phyloP scores from a whole-genome alignment of 2,797 vertebrate species.

The Distichodus sexfasciatus region DNA sequence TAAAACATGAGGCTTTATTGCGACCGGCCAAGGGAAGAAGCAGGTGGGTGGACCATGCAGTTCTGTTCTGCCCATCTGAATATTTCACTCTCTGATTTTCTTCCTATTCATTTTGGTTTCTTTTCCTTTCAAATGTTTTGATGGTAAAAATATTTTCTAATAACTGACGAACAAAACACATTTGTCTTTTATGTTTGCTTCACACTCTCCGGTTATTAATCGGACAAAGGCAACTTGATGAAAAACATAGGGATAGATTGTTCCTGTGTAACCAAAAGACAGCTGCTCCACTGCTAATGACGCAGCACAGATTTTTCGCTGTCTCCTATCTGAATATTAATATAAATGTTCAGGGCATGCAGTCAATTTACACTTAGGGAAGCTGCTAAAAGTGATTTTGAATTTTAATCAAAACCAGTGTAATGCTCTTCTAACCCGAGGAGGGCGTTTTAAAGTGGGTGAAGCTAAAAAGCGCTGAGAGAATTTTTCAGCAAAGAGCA shows the following conservation, averaged over 20 bases:
- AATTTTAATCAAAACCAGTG: conserved; percentile 37
- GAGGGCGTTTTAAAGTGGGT: conserved; percentile 18
- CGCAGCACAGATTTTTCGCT: conserved; percentile 8
- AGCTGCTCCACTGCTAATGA: conserved; percentile 30
- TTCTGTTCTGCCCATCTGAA: conserved; percentile 33
- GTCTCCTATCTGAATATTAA: conserved; percentile 16
- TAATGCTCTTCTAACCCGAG: conserved; percentile 5
- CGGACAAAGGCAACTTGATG: conserved; percentile 20
- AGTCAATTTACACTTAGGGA: conserved; percentile 28
- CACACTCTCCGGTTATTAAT: conserved; percentile 31
- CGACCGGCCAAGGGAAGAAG: conserved; percentile 26
- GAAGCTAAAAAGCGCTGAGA: conserved; percentile 9
- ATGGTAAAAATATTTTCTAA: conserved; percentile 32
- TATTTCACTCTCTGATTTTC: conserved; percentile 27
- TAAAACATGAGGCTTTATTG: conserved; percentile 31
- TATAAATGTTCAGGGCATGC: conserved; percentile 17
- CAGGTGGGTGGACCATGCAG: background rate
- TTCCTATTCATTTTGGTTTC: conserved; percentile 12
- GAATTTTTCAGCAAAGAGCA: conserved; percentile 9
- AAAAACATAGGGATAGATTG: conserved; percentile 28
- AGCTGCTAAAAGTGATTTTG: conserved; percentile 20
- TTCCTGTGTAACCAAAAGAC: conserved; percentile 3
- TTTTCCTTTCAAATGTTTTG: conserved; percentile 23
- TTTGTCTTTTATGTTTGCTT: conserved; percentile 32
- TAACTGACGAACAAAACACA: conserved; percentile 16